Evolutionary conservation across 2,888 invertebrate genomes (phyloP), one percentile per base, ranked within the genome.

Genomic region (Villa cingulata): DNA sequence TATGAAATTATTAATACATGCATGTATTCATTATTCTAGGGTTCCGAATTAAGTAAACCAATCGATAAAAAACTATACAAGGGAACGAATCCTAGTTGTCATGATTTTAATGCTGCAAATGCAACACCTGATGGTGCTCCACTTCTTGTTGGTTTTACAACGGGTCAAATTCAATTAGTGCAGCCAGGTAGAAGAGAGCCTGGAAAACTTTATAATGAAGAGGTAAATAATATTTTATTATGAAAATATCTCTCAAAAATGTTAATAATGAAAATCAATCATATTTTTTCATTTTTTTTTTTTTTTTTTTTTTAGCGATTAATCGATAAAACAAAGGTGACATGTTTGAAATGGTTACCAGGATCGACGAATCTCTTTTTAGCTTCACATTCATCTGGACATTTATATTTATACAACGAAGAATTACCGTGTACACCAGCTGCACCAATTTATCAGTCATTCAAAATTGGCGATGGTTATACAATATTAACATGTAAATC

Each of bases 61-160:
- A 82, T 97, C 58, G 97, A 98, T 71, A 98, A 97, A 70, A 87
- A 96, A 68, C 84, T 94, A 64, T 98, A 98, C 72, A 97, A 97
- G 74, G 96, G 96, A 62, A 96, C 95, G 45, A 94, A 90, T 72
- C 98, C 97, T 17, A 98, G 97, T 23, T 96, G 96, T 71, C 98
- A 98, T 66, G 95, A 96, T 73, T 97, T 98, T 71, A 97, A 97
- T 74, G 77, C 80, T 44, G 76, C 81, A 55, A 82, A 85, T 45
- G 85, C 86, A 62, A 82, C 83, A 49, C 73, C 78, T 16, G 90
- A 92, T 52, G 85, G 85, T 67, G 87, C 91, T 19, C 85, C 87
- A 46, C 75, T 98, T 55, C 76, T 97, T 59, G 91, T 98, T 62
- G 98, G 98, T 49, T 97, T 98, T 74, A 92, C 94, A 59, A 95